Base-by-base conservation (phyloP, 92 coral and sea anemone species). In the Siderastrea radians region DNA sequence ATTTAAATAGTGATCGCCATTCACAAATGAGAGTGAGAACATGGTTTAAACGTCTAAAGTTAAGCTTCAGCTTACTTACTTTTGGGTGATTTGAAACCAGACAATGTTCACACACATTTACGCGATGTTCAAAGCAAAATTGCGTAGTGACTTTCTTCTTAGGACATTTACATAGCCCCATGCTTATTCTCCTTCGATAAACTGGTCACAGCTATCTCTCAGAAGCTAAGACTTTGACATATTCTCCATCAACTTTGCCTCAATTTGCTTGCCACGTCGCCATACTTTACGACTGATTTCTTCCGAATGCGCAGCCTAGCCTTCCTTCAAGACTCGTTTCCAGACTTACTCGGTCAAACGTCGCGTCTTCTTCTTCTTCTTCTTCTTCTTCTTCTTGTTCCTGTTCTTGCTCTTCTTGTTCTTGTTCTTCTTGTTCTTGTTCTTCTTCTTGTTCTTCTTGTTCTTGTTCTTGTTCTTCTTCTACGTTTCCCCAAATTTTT, bases 101-200 rank as follows among this genome's bases (percentile, higher is more conserved):
- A 77, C 99, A 98, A 79, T 90, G 92, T 93, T 98, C 99, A 72
- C 99, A 98, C 60, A 98, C 99, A 80, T 98, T 98, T 60, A 98
- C 98, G 58, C 99, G 99, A 86, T 98, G 99, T 98, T 98, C 99
- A 72, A 98, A 98, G 96, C 99, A 98, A 84, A 98, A 98, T 66
- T 98, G 99, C 47, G 96, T 98, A 38, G 99, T 98, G 5, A 98
- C 99, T 77, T 98, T 98, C 94, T 98, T 98, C 94, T 96, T 98
- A 14, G 99, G 98, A 75, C 99, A 98, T 88, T 98, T 98, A 80
- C 99, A 98, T 65, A 98, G 88, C 17, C 99, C 99, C 99, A 98
- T 98, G 76, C n/a, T 87, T 60, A 46, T 12, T 70, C 71, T 1
- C 53, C 26, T 10, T 45, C 69, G 10, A 55, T 57, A 14, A 46